phyloP scores from a whole-genome alignment of 2,888 invertebrate species.

The Ectobius pallidus region DNA sequence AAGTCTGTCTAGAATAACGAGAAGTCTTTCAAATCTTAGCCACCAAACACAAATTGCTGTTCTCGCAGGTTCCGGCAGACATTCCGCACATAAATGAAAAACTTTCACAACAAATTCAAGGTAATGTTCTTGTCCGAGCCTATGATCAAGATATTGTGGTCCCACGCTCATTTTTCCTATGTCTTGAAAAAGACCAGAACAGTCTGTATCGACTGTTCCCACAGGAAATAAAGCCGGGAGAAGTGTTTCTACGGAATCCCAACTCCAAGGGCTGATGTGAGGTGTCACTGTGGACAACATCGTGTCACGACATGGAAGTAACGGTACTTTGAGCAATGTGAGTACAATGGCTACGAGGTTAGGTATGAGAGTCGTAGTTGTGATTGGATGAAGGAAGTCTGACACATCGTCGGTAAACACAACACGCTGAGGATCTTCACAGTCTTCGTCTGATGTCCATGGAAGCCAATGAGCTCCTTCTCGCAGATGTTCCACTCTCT shows the following conservation, averaged over 20 bases:
- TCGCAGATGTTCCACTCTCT: constrained; percentile 74
- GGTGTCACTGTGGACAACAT: constrained; percentile 44
- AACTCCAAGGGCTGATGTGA: constrained; percentile 56
- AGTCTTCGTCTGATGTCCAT: constrained; percentile 54
- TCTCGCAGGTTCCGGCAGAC: constrained; percentile 57
- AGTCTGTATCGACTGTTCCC: constrained; percentile 5
- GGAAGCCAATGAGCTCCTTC: constrained; percentile 75
- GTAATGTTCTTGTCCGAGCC: constrained; percentile 67
- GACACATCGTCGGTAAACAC: constrained; percentile 67
- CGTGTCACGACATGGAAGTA: constrained; percentile 57
- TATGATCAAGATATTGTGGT: constrained; percentile 64
- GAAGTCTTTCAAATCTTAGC: constrained; percentile 65
- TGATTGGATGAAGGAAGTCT: constrained; percentile 72
- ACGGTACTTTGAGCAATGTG: constrained; percentile 54
- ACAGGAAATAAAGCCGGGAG: constrained; percentile 52
- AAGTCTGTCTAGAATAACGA: constrained; percentile 58
- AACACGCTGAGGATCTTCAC: constrained; percentile 69
- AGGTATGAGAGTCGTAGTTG: constrained; percentile 63
- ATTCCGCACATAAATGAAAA: constrained; percentile 60
- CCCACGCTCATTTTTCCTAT: constrained; percentile 59
- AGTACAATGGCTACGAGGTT: constrained; percentile 63
- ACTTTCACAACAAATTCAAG: constrained; percentile 60
- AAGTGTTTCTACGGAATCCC: constrained; percentile 60
- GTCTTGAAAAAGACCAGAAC: constrained; percentile 53
- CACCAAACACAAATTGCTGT: constrained; percentile 66